Evolutionary conservation across 1,140 invertebrate genomes (phyloP), one percentile per base, ranked within the genome.

Genomic region (Ptiloglossa arizonensis): DNA sequence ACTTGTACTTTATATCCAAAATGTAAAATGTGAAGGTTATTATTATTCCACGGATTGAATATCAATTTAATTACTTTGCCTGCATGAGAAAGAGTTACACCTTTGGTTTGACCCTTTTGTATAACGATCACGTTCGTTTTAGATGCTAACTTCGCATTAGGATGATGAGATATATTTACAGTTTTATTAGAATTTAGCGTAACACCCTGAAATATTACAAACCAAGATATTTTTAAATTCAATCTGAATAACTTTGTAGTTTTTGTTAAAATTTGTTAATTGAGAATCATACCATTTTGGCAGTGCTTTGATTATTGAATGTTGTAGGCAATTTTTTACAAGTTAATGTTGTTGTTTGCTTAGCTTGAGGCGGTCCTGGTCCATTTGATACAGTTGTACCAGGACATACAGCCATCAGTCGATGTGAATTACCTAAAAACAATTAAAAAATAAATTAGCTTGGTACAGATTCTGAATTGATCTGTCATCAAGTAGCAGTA

Each of bases 101-200:
- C 89, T 76, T 87, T 86, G 32, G 88, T 69, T 46, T 87, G 83
- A 50, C 87, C 90, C 85, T 92, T 92, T 82, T 91, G 89, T 60
- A 92, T 86, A 35, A 92, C 86, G 62, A 93, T 91, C 19, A 92
- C 87, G 52, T 92, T 92, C 56, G 87, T 85, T 77, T 91, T 92
- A 72, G 81, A 75, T 5, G 73, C 71, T 78, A 91, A 85, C 71
- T 87, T 90, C 41, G 86, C 50, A 46, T 87, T 87, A 19, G 86
- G 52, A 76, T 89, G 67, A 60, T 84, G 73, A 82, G 83, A 80
- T 72, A 88, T 82, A 83, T 88, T 89, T 75, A 90, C 71, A 75
- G 79, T 82, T 82, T 88, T 88, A 75, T 83, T 84, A 38, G 85
- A 87, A 80, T 87, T 88, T 64, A 88, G 44, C 24, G 82, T 82